These are phyloP conservation scores for Siniperca chuatsi DNA, from an alignment of 2,113 vertebrate genomes.

Conservation along the genomic window DNA sequence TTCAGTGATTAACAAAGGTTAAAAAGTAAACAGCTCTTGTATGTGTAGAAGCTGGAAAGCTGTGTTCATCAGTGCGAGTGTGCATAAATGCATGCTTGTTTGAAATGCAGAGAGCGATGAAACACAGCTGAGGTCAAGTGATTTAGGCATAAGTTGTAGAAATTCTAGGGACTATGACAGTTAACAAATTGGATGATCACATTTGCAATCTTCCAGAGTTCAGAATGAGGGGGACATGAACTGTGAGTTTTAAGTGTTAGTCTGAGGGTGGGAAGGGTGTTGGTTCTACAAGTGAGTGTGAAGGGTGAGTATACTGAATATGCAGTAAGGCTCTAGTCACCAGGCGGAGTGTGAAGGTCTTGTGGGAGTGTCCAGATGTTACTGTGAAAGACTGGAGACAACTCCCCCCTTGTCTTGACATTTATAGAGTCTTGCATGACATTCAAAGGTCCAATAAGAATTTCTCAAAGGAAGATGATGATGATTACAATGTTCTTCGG, in stretches of 20 bases:
- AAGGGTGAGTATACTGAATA: constrained; percentile 56
- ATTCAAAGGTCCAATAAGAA: constrained; percentile 37
- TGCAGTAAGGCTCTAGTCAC: constrained; percentile 38
- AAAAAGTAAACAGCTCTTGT: constrained; percentile 21
- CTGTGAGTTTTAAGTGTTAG: constrained; percentile 50
- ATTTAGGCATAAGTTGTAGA: constrained; percentile 28
- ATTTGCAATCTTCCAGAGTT: constrained; percentile 47
- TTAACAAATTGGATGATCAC: constrained; percentile 37
- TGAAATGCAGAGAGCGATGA: constrained; percentile 9
- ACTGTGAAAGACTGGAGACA: constrained; percentile 32
- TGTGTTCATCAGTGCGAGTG: neutral
- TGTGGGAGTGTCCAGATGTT: constrained; percentile 78
- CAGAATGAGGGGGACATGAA: constrained; percentile 34
- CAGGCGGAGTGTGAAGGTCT: constrained; percentile 63
- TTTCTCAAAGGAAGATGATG: constrained; percentile 8
- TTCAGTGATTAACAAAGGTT: constrained; percentile 30
- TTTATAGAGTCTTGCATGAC: constrained; percentile 35
- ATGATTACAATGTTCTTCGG: neutral
- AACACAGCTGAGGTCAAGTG: constrained; percentile 30
- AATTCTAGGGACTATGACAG: neutral
- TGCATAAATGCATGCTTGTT: neutral
- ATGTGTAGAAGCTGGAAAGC: neutral
- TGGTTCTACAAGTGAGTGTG: constrained; percentile 51
- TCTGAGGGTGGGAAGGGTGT: constrained; percentile 63
- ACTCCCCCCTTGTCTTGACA: constrained; percentile 28